Base-by-base conservation (phyloP, 1,140 invertebrate species). In the Muscidifurax raptorellus region DNA sequence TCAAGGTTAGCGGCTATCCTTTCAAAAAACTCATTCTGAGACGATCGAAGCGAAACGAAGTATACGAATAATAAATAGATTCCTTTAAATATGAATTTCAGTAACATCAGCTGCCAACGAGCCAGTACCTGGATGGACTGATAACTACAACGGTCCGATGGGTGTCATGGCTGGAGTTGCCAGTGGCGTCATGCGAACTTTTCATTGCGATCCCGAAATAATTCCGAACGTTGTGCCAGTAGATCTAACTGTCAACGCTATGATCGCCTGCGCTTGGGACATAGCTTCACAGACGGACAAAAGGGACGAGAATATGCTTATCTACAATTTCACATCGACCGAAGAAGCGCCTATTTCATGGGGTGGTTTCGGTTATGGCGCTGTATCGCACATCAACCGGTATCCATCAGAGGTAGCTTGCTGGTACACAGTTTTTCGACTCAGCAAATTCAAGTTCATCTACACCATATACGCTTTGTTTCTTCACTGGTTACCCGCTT, bases 271-370 rank as follows among this genome's bases (percentile, higher is more conserved):
- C 22, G 22, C 52, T 59, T 59, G 52, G 52, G 52, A 59, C 6
- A 59, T 59, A 59, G 52, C 52, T 22, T 22, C 22, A 7, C 15
- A 59, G n/a, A 22, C 22, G 4, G 18, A 22, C 4, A 59, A 86
- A 66, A 90, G 88, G 82, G 85, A 86, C 59, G 87, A 90, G 32
- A 86, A 94, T 52, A 93, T 94, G 7, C 92, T 94, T 0, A 94
- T 96, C 40, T 96, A 95, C 90, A 96, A 96, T 90, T 96, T 94
- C 88, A 95, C 96, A 9, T 95, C 95, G 22, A 95, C 94, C 13
- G 91, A 90, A 15, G 94, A 96, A 71, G 94, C 95, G 86, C 95
- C 94, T 30, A 93, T 96, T 12, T 95, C 94, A 15, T 96, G 95
- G 95, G 89, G 92, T 0, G 93, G 95, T 40, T 96, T 95, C 87